These are phyloP conservation scores for Trichomycterus rosablanca DNA, from an alignment of 2,113 vertebrate genomes.

Conservation along the genomic window DNA sequence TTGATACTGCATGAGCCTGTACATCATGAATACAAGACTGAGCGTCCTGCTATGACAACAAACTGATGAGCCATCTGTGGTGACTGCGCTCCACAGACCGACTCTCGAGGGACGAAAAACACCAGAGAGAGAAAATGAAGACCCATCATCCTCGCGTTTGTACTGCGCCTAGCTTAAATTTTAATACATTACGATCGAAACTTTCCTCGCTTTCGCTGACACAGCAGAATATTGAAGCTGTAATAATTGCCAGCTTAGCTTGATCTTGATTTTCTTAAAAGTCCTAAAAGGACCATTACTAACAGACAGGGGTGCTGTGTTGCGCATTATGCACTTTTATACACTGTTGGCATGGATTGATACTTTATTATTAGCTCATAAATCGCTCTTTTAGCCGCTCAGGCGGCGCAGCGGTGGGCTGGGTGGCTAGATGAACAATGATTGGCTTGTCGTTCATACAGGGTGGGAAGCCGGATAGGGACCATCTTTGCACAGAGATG, in stretches of 20 bases:
- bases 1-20: no score
- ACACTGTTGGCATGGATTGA: slow-evolving; percentile 27
- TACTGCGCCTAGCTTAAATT: no score
- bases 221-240: slow-evolving; percentile 13
- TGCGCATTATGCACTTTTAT: slow-evolving; percentile 21
- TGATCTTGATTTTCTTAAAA: no score
- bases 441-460: no score
- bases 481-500: no score
- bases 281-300: slow-evolving; percentile 14
- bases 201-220: slow-evolving; percentile 22
- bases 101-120: no score
- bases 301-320: neutral
- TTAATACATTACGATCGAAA: no score
- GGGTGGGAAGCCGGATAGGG: no score
- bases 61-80: slow-evolving; percentile 36
- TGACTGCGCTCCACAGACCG: slow-evolving; percentile 33
- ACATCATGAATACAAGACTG: slow-evolving; percentile 24
- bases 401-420: no score
- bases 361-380: slow-evolving; percentile 41
- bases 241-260: slow-evolving; percentile 32
- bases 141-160: slow-evolving; percentile 38
- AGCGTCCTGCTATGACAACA: slow-evolving; percentile 37
- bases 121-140: slow-evolving; percentile 42
- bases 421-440: no score
- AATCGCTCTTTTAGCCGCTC: no score